phyloP scores from a whole-genome alignment of 2,888 invertebrate genomes.

The Conomelus anceps region DNA sequence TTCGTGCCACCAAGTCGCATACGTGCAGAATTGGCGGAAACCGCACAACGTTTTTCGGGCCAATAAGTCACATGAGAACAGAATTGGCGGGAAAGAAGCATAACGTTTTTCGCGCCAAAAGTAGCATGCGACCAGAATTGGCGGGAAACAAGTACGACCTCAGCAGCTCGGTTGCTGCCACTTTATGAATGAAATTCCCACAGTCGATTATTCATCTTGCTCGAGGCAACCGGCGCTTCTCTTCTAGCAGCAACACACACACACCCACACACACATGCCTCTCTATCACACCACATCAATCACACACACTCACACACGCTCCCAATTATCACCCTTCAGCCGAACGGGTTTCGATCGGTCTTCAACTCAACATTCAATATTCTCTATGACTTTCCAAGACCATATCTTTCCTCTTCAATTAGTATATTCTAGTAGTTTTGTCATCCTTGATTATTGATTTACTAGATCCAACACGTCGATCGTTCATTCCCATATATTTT shows the following conservation, averaged over 20 bases:
- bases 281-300: not conserved
- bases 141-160: too few relatives aligned
- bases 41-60: not conserved
- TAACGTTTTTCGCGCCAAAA: too few relatives aligned
- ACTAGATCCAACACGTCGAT: too few relatives aligned
- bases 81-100: too few relatives aligned
- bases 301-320: not conserved
- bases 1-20: not conserved
- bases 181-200: not conserved
- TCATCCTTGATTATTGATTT: too few relatives aligned
- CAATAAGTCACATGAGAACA: too few relatives aligned
- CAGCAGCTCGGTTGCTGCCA: too few relatives aligned
- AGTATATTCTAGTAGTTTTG: too few relatives aligned
- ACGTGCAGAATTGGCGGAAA: not conserved
- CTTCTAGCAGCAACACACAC: not conserved
- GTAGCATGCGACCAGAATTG: not conserved
- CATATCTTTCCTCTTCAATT: not conserved
- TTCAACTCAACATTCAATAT: not conserved
- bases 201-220: not conserved
- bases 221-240: not conserved
- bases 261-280: not conserved
- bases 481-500: too few relatives aligned
- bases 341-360: not conserved
- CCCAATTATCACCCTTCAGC: not conserved
- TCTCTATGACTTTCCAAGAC: not conserved